phyloP scores from a whole-genome alignment of 2,888 invertebrate genomes.

The Sinotaia quadrata region DNA sequence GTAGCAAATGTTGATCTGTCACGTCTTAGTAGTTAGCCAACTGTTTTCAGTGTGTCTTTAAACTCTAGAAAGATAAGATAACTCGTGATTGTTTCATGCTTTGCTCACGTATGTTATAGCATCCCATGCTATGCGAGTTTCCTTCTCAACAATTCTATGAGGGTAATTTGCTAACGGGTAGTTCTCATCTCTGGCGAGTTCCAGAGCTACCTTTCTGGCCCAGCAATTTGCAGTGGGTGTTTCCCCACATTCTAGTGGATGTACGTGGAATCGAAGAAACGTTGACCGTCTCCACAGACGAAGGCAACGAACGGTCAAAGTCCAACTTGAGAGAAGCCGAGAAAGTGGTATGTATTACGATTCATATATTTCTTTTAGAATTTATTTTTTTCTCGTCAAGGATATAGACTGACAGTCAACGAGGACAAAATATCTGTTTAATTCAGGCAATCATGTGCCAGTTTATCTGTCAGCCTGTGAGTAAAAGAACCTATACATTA shows the following conservation, averaged over 20 bases:
- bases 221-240: not conserved
- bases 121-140: slow-evolving; percentile 54
- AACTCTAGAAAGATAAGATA: too few species aligned
- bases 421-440: too few species aligned
- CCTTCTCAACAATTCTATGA: slow-evolving; percentile 59
- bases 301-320: slow-evolving; percentile 60
- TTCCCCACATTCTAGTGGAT: slow-evolving; percentile 57
- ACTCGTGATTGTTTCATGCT: too few species aligned
- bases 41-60: too few species aligned
- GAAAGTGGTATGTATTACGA: slow-evolving; percentile 49
- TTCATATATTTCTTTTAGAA: not conserved
- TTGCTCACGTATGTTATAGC: too few species aligned
- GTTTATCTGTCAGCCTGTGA: too few species aligned
- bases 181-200: not conserved
- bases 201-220: slow-evolving; percentile 24
- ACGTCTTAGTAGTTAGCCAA: too few species aligned
- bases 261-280: slow-evolving; percentile 56
- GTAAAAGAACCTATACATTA: too few species aligned
- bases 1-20: too few species aligned
- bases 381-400: too few species aligned
- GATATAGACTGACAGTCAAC: too few species aligned
- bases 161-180: slow-evolving; percentile 39
- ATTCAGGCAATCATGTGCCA: too few species aligned
- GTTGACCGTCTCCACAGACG: slow-evolving; percentile 54
- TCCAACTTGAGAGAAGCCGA: slow-evolving; percentile 54